Base-by-base conservation (phyloP, 1,140 invertebrate genomes). In the Geopemphigus sp. region DNA sequence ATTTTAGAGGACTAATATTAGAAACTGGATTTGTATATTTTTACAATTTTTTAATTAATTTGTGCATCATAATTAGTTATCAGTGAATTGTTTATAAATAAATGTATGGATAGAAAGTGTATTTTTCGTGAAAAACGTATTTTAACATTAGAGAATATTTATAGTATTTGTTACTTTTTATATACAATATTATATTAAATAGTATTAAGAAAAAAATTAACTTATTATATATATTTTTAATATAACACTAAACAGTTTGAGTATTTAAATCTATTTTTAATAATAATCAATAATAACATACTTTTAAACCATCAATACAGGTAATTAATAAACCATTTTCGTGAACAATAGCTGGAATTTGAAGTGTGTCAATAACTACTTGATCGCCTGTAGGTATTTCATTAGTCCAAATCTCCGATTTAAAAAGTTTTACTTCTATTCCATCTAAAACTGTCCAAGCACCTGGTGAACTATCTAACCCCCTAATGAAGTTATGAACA, bases 401-500 rank as follows among this genome's bases (percentile, higher is more conserved):
- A 15, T 88, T 85, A 11, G 84, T 86, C 91, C 93, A 96, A 1
- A 96, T 81, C 4, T 87, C 88, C 0, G 94, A 95, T 0, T 94
- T 94, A 85, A 91, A 97, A 1, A 98, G 85, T 80, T 91, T 90
- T 0, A 92, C 87, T 85, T 93, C 89, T 84, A 91, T 85, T 4
- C 86, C 86, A 74, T 88, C 86, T 1, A 98, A 86, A 0, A 87
- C 84, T 0, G 92, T 91, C 87, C 93, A 93, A 0, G 97, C 96
- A 3, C 96, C 96, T 0, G 96, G 96, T 0, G 93, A 92, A 64
- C 95, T 96, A 84, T 98, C 96, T 83, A 97, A 87, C 3, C 94
- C 97, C 56, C 97, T 87, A 81, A 99, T 95, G 83, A 98, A 98
- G 86, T 99, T 94, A 85, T 98, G 96, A 11, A 98, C 86, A 81